Evolutionary conservation across 2,888 invertebrate species (phyloP).

Genomic region (Tupiocoris notatus): DNA sequence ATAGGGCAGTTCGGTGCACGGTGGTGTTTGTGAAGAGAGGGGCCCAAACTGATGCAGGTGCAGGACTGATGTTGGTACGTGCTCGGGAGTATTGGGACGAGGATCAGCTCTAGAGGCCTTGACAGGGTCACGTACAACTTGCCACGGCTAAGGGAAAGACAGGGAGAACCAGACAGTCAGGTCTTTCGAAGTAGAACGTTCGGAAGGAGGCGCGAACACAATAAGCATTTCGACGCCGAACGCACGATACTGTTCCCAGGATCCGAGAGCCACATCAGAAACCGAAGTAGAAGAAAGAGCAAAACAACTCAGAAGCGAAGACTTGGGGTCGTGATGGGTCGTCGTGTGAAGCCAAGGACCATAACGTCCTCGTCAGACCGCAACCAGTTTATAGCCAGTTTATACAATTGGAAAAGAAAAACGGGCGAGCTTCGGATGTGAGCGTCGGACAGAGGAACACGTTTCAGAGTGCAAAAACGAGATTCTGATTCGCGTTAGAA

Average conservation of each 20-base stretch:
- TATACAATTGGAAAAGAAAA: neutral
- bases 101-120: conserved; percentile 27
- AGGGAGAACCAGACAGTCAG: too few species aligned
- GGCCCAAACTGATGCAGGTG: neutral
- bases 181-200: neutral
- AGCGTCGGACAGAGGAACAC: neutral
- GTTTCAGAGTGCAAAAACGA: too few species aligned
- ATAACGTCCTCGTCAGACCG: neutral
- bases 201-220: neutral
- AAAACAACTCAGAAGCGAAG: too few species aligned
- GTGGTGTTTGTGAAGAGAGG: neutral
- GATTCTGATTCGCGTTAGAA: too few species aligned
- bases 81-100: neutral
- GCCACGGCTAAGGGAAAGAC: neutral
- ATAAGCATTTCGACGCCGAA: neutral
- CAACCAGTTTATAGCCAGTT: neutral
- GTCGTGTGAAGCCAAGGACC: neutral
- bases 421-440: neutral
- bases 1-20: neutral
- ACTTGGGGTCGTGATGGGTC: neutral
- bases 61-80: conserved; percentile 30
- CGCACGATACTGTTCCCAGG: neutral
- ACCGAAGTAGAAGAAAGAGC: neutral
- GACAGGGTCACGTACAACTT: conserved; percentile 35
- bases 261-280: neutral